These are phyloP conservation scores for Phalacrocorax aristotelis DNA, from an alignment of 2,113 vertebrate genomes.

Conservation along the genomic window DNA sequence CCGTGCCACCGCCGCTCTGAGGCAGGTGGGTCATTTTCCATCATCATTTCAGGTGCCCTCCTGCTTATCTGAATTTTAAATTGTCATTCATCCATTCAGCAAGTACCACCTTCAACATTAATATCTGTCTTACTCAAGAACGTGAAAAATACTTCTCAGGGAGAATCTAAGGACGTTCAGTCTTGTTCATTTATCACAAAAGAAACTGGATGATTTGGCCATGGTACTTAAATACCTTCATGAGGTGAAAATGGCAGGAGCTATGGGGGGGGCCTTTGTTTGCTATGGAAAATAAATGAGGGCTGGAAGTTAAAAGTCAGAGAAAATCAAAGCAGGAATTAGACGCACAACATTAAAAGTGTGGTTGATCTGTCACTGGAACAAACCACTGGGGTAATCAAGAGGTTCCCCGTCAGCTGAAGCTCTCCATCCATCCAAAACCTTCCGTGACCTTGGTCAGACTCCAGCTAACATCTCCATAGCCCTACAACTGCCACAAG, in stretches of 20 bases:
- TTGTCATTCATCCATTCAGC: background rate
- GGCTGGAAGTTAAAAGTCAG: background rate
- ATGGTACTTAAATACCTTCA: background rate
- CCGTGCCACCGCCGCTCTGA: rapidly evolving
- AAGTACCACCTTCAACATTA: background rate
- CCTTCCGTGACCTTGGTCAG: background rate
- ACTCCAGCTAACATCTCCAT: background rate
- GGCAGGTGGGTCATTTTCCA: background rate
- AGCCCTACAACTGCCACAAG: no score
- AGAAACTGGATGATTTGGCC: background rate
- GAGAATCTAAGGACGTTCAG: background rate
- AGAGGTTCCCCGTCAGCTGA: background rate
- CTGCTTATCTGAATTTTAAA: background rate
- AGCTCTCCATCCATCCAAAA: background rate
- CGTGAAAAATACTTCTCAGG: background rate
- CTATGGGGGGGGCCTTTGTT: background rate
- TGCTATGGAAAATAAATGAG: background rate
- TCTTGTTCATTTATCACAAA: background rate
- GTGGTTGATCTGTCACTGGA: background rate
- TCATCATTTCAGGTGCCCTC: background rate
- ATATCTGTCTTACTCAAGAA: background rate
- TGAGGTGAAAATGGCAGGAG: background rate
- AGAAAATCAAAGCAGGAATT: background rate
- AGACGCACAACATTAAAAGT: background rate
- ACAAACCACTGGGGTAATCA: background rate